Evolutionary conservation across 2,113 vertebrate genomes (phyloP).

Genomic region (Trogon melanurus): DNA sequence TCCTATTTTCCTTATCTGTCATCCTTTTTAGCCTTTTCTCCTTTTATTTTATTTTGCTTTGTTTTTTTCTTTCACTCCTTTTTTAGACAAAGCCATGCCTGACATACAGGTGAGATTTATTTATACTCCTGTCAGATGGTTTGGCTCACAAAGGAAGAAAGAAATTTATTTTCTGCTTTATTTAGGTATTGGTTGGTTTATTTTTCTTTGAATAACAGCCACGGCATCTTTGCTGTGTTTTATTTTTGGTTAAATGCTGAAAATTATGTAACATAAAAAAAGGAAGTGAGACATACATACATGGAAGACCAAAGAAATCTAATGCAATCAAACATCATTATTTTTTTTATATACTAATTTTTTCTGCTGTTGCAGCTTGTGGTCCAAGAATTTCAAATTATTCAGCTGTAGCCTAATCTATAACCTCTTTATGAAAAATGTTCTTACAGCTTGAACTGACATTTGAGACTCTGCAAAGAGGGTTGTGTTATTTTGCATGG

Average conservation of each 20-base stretch:
- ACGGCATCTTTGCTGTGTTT: neutral
- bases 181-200: neutral
- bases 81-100: neutral
- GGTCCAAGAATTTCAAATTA: neutral
- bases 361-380: neutral
- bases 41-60: neutral
- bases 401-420: neutral
- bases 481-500: neutral
- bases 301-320: neutral
- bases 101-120: neutral
- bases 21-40: neutral
- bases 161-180: neutral
- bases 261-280: neutral
- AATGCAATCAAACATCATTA: neutral
- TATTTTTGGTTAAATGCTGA: neutral
- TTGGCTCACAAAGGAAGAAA: neutral
- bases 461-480: neutral
- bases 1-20: neutral
- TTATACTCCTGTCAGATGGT: neutral
- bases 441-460: neutral
- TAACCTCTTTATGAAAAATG: neutral
- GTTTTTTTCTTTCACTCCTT: neutral
- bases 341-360: neutral
- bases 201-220: neutral
- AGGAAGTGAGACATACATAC: neutral